Evolutionary conservation across 2,888 invertebrate species (phyloP).

Genomic region (Amaurobius ferox): DNA sequence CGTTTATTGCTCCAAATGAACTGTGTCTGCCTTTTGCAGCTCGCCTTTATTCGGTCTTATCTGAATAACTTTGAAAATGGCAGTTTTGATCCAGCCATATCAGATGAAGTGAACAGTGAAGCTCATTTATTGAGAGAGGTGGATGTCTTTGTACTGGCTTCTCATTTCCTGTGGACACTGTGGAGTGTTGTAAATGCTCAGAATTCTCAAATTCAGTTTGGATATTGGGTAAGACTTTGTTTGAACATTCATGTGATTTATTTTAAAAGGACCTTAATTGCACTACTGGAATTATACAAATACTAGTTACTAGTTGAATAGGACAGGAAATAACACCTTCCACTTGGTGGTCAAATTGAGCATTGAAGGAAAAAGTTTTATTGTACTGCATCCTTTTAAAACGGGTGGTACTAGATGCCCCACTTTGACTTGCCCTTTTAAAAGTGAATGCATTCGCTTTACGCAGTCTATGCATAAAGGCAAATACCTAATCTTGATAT

Average conservation of each 20-base stretch:
- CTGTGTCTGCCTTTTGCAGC: slow-evolving; percentile 17
- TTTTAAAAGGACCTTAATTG: not conserved
- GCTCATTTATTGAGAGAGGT: slow-evolving; percentile 84
- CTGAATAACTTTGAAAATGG: slow-evolving; percentile 41
- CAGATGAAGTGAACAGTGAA: slow-evolving; percentile 72
- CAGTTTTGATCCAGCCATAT: slow-evolving; percentile 26
- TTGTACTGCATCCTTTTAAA: no score
- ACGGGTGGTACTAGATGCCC: no score
- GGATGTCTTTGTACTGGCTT: slow-evolving; percentile 88
- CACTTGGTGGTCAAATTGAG: no score
- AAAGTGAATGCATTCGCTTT: no score
- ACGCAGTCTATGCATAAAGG: no score
- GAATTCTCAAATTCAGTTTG: slow-evolving; percentile 92
- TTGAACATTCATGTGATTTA: not conserved
- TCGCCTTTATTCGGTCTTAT: slow-evolving; percentile 53
- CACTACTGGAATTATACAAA: not conserved
- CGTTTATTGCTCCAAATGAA: no score
- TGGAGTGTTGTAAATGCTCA: slow-evolving; percentile 94
- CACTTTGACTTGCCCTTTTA: no score
- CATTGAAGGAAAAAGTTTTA: no score
- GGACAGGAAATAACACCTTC: no score
- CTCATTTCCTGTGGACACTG: slow-evolving; percentile 95
- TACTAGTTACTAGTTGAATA: no score
- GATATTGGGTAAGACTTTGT: slow-evolving; percentile 88
- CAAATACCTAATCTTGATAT: no score